Evolutionary conservation across 2,113 vertebrate genomes (phyloP).

Genomic region (Podiceps cristatus): DNA sequence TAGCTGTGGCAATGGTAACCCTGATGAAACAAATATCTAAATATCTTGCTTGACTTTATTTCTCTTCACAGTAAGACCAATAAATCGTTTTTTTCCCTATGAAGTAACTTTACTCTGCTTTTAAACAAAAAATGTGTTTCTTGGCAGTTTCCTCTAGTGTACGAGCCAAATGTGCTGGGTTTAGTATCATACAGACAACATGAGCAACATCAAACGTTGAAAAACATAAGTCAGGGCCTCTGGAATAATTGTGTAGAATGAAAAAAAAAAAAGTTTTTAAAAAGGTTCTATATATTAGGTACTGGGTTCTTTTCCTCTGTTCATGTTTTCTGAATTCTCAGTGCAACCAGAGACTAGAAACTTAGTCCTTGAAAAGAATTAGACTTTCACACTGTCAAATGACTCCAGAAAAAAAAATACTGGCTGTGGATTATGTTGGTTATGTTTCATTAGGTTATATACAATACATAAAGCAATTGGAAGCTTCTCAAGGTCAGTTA

Average conservation of each 20-base stretch:
- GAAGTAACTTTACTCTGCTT: background rate
- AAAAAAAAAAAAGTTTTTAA: accelerated
- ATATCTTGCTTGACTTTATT: background rate
- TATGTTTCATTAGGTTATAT: background rate
- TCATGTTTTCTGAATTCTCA: background rate
- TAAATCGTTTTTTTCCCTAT: background rate
- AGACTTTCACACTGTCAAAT: background rate
- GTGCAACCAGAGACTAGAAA: background rate
- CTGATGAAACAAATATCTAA: background rate
- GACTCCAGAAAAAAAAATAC: background rate
- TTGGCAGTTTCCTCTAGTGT: background rate
- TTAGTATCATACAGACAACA: background rate
- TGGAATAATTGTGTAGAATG: background rate
- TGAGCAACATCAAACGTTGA: background rate
- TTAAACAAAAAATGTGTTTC: background rate
- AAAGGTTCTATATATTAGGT: background rate
- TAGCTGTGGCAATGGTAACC: background rate
- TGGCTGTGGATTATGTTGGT: too few relatives aligned
- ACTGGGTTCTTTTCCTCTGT: background rate
- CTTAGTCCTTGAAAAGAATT: background rate
- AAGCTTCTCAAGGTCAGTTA: background rate
- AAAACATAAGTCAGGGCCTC: background rate
- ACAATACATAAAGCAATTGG: background rate
- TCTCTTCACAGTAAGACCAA: background rate
- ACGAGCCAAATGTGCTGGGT: background rate